These are phyloP conservation scores for Tamias sibiricus DNA, from an alignment of 2,113 vertebrate species.

Conservation along the genomic window DNA sequence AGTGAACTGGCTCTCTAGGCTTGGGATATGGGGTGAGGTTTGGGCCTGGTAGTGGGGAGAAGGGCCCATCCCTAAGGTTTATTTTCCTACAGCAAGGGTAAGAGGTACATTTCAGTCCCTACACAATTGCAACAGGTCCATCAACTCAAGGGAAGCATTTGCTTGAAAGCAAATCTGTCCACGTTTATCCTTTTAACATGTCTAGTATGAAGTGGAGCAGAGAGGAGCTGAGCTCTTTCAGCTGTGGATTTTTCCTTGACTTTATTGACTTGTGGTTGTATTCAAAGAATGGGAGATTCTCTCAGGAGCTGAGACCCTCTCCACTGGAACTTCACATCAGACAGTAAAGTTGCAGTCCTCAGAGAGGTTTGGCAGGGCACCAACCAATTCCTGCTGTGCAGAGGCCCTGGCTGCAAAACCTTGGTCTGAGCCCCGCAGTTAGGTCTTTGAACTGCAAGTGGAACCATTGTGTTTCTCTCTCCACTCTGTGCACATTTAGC, in stretches of 20 bases:
- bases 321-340: not conserved
- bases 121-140: not conserved
- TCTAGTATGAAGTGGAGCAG: not conserved
- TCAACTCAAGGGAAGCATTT: not conserved
- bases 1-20: constrained; percentile 62
- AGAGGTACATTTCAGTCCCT: not conserved
- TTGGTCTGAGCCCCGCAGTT: not conserved
- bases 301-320: not conserved
- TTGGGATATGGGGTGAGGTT: not conserved
- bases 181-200: not conserved
- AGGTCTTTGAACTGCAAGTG: constrained; percentile 25
- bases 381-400: not conserved
- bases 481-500: not conserved
- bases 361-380: not conserved
- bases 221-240: not conserved
- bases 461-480: not conserved
- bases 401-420: not conserved
- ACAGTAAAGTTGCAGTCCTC: not conserved
- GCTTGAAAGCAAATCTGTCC: not conserved
- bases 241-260: not conserved
- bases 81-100: not conserved
- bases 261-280: not conserved
- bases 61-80: not conserved
- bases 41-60: not conserved
- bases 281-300: not conserved